Base-by-base conservation (phyloP, 2,888 invertebrate species). In the Diadromus collaris region DNA sequence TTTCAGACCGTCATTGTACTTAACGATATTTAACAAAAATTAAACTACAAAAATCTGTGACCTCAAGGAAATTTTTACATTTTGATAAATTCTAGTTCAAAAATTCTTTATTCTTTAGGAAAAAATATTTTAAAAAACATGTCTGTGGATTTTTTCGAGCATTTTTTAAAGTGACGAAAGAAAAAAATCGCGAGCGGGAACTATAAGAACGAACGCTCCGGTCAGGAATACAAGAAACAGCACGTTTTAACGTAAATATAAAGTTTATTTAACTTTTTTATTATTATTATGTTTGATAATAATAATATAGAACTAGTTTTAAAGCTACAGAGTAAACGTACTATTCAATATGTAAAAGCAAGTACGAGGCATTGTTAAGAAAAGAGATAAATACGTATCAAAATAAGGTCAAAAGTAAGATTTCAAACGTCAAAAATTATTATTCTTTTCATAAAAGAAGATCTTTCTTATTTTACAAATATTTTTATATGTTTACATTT, bases 221-320 rank as follows among this genome's bases (percentile, higher is more conserved):
- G 4, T 27, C 27, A 46, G 74, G 10, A 68, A 58, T 68, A 34
- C 67, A 29, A 21, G 27, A 48, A 51, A 68, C 19, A 48, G n/a
- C n/a, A 19, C 21, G 60, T 10, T 61, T 63, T 61, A 44, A 67
- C 6, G 34, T 38, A 48, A 74, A 65, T 58, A 44, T 65, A 4
- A 13, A 4, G 13, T 13, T 10, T 21, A 10, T 51, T 5, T 9
- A 10, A 9, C 2, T 51, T 51, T 10, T 38, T 48, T 10, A 27
- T 61, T 41, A 41, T 64, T 32, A 9, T 48, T 34, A 2, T n/a
- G n/a, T n/a, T n/a, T n/a, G n/a, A n/a, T n/a, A n/a, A n/a, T n/a
- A n/a, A n/a, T n/a, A n/a, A n/a, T n/a, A n/a, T n/a, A n/a, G n/a
- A n/a, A n/a, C n/a, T n/a, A n/a, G n/a, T n/a, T n/a, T n/a, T n/a